phyloP scores from a whole-genome alignment of 2,888 invertebrate species.

The Eubasilissa splendida region DNA sequence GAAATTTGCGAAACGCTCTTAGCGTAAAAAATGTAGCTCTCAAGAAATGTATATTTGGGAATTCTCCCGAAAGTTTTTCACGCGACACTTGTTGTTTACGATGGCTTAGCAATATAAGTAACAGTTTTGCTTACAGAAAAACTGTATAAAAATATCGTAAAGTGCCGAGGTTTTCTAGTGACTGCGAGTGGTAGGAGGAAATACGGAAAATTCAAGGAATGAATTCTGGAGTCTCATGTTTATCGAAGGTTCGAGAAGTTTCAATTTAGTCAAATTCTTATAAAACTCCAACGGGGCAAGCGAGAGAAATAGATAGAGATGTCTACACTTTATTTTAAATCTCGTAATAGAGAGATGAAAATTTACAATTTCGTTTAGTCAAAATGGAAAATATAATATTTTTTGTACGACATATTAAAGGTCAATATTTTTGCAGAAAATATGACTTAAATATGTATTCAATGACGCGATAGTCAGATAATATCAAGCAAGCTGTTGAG shows the following conservation, averaged over 20 bases:
- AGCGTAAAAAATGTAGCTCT: background rate
- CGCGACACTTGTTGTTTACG: constrained; percentile 43
- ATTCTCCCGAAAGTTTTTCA: constrained; percentile 38
- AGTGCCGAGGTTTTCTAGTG: constrained; percentile 26
- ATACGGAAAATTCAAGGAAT: background rate
- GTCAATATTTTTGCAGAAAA: too few species aligned
- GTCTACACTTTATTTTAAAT: too few species aligned
- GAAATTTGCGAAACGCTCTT: constrained; percentile 21
- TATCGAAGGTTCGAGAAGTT: constrained; percentile 21
- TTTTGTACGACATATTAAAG: too few species aligned
- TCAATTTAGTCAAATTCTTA: constrained; percentile 31
- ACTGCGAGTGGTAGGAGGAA: background rate
- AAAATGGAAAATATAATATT: too few species aligned
- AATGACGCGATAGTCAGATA: too few species aligned
- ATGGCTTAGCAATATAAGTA: constrained; percentile 42
- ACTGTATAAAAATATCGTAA: constrained; percentile 55
- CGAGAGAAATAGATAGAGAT: too few species aligned
- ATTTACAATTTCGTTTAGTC: too few species aligned
- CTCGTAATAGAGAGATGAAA: too few species aligned
- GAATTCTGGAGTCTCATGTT: constrained; percentile 22
- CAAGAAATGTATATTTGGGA: background rate
- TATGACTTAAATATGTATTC: too few species aligned
- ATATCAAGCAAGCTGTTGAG: too few species aligned
- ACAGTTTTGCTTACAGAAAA: constrained; percentile 51
- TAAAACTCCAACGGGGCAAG: too few species aligned